Conservation (phyloP, 2,113 vertebrate species). For the Neopipo cinnamomea region DNA sequence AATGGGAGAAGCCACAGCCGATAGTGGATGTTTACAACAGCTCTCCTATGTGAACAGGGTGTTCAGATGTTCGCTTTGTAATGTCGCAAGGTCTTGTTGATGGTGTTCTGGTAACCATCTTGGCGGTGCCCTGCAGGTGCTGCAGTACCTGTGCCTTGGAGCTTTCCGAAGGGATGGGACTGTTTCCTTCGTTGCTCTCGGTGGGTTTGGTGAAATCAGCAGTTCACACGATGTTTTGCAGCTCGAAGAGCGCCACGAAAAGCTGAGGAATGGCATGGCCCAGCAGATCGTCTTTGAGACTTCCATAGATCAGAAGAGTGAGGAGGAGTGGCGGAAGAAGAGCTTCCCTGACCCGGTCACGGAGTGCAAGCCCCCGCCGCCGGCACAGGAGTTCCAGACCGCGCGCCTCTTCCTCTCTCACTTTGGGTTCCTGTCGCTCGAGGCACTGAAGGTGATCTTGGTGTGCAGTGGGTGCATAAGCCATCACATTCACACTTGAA, state of each 20-base stretch:
- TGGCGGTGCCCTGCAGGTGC: neutral
- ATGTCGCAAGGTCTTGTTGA: neutral
- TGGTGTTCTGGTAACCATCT: neutral
- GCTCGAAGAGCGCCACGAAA: slow-evolving; percentile 90
- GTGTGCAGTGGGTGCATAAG: neutral
- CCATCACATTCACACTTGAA: neutral
- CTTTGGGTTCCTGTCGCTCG: slow-evolving; percentile 92
- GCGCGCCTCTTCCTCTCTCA: slow-evolving; percentile 95
- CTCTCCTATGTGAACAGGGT: neutral
- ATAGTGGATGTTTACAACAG: neutral
- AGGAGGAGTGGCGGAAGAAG: slow-evolving; percentile 84
- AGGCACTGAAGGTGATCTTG: slow-evolving; percentile 88
- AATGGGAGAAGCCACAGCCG: neutral
- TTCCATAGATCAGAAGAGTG: slow-evolving; percentile 83
- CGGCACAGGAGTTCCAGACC: slow-evolving; percentile 94
- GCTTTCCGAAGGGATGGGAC: neutral
- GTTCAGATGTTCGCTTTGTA: neutral
- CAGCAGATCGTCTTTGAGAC: slow-evolving; percentile 91
- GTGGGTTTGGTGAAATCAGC: neutral
- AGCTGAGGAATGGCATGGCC: slow-evolving; percentile 85
- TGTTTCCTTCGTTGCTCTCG: neutral
- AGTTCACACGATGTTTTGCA: slow-evolving; percentile 58
- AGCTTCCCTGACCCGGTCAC: slow-evolving; percentile 87
- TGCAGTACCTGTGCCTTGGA: neutral
- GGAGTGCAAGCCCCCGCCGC: slow-evolving; percentile 88